Conservation (phyloP, 2,113 vertebrate genomes). For the Chrysochloris asiatica region DNA sequence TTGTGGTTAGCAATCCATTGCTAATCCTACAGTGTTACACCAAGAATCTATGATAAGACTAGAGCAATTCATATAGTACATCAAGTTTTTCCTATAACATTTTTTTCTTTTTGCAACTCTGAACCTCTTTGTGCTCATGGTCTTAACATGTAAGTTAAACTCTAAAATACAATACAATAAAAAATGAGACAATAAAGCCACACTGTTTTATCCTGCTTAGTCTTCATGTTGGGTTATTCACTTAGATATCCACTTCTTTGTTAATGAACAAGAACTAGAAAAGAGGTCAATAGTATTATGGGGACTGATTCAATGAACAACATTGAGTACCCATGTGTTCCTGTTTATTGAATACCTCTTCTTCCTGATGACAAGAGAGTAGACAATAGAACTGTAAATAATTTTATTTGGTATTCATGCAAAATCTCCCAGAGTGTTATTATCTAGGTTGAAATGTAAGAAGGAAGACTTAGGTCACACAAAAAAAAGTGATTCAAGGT, state of each 20-base stretch:
- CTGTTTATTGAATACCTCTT: not conserved
- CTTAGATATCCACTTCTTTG: not conserved
- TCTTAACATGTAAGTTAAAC: not conserved
- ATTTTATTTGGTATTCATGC: not conserved
- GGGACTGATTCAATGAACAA: not conserved
- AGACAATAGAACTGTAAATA: no score
- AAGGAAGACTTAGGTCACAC: not conserved
- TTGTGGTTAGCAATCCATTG: no score
- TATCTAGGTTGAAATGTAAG: not conserved
- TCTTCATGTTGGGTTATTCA: not conserved
- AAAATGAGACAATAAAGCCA: not conserved
- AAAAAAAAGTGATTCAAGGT: not conserved
- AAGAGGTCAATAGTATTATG: fast-evolving
- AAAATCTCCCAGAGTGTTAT: not conserved
- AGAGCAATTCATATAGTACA: no score
- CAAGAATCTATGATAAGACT: no score
- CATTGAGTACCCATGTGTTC: not conserved
- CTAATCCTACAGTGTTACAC: no score
- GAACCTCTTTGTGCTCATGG: not conserved
- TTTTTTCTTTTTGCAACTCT: not conserved
- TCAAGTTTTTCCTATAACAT: no score
- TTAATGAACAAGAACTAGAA: not conserved
- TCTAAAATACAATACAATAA: constrained; percentile 1
- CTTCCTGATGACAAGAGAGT: not conserved
- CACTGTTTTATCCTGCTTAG: not conserved